Evolutionary conservation across 2,888 invertebrate genomes (phyloP), one percentile per base, ranked within the genome.

Genomic region (Drosophila birchii): DNA sequence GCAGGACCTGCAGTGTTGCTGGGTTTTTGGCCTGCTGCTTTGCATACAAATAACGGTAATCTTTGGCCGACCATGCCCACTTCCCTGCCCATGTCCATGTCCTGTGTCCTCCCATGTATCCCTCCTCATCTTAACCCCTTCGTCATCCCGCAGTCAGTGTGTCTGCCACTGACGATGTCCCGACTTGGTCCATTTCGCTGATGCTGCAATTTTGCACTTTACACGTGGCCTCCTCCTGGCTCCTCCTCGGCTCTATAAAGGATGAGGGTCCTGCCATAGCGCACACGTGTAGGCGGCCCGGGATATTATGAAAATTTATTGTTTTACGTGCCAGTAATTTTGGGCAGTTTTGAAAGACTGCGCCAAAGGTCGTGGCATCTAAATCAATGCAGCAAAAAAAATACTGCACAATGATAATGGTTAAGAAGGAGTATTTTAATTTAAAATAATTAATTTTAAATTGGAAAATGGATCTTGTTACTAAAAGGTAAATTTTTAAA

Each of bases 1-100:
- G 69, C 51, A 53, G 51, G 51, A 39, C 49, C 72, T 61, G 71
- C 79, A 78, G 76, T 78, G 78, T 79, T 78, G 69, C 85, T 70
- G 88, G 76, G 76, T 67, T 85, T 86, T 78, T 78, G 76, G 73
- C 61, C 78, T 81, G 75, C 86, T 85, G 84, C 86, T 85, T 87
- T 84, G 86, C 84, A 84, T 87, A 87, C 88, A 84, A 87, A 84
- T 85, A 84, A 78, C 74, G 70, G 72, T 77, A 85, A 87, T 87
- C 88, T 79, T 78, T 77, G 74, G 80, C 76, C 58, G 58, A 57
- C 78, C 81, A 82, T 73, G 61, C 76, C 80, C 55, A 71, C 73
- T 80, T 64, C 51, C 39, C 57, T 26, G 3, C 16, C 29, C 72
- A 76, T 49, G 63, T 69, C 54, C 26, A 26, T 20, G 29, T 44